Base-by-base conservation (phyloP, 1,140 invertebrate species). In the Drosophila teissieri region DNA sequence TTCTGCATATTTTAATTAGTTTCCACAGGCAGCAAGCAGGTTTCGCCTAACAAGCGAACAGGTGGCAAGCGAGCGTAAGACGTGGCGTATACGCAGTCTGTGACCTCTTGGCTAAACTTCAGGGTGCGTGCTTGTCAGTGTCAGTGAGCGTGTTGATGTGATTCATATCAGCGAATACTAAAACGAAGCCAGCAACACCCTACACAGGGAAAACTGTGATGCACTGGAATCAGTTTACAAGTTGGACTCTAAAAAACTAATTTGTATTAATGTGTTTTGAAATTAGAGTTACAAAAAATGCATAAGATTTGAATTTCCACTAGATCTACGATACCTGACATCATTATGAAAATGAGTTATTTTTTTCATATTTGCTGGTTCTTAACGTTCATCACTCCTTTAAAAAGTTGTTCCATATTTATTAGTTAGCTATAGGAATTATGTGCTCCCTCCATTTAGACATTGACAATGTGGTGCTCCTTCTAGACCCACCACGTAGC, bases 1-100 rank as follows among this genome's bases (percentile, higher is more conserved):
- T 82, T 86, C 70, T 88, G 83, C 82, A 86, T 82, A 86, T 86
- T 88, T 86, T 82, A 86, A 86, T 86, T 86, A 88, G 82, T 86
- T 86, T 86, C 64, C 63, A 34, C 52, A 62, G 73, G 27, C 73
- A 65, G 63, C 58, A 86, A 82, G 68, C 53, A 61, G 61, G 60
- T 61, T 69, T 49, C 39, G 65, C 49, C 44, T 49, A 78, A 65
- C 80, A 78, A 83, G 80, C 63, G 48, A 17, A 24, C 45, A 56
- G 53, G 51, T 55, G 72, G 27, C 42, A 72, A 34, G 12, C 49
- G 37, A 61, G 40, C 49, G 48, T 52, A 63, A 78, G 57, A 67
- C 45, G 19, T 22, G 82, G 55, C 73, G 68, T 73, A 85, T 85
- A 69, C 73, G 81, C 73, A 85, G 80, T 46, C n/a, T 55, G 62